These are phyloP conservation scores for Drosophila kambysellisi DNA, from an alignment of 2,888 invertebrate species.

Conservation along the genomic window DNA sequence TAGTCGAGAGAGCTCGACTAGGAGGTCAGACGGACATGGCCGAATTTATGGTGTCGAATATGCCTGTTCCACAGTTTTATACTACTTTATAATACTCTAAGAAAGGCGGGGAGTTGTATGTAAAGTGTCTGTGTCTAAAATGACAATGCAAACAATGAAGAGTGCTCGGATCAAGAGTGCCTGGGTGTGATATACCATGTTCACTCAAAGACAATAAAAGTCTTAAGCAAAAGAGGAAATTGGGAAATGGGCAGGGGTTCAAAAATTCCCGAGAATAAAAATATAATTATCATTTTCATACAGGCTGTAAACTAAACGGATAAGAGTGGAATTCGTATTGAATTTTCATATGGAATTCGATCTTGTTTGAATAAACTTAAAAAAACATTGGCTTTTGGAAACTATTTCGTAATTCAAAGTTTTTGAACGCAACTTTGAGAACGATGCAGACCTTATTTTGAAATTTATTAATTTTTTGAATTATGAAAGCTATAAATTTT, in stretches of 20 bases:
- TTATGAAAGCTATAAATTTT: too few relatives aligned
- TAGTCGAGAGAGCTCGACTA: neutral
- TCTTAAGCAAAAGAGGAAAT: neutral
- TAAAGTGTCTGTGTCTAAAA: slow-evolving; percentile 19
- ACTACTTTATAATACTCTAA: neutral
- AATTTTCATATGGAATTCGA: neutral
- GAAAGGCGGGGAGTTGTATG: slow-evolving; percentile 17
- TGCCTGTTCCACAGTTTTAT: neutral
- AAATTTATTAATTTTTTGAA: too few relatives aligned
- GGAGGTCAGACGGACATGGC: neutral
- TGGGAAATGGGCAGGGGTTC: neutral
- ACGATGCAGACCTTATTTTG: too few relatives aligned
- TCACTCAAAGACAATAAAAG: neutral
- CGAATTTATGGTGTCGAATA: neutral
- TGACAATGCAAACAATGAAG: slow-evolving; percentile 43
- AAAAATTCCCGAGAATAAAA: too few relatives aligned
- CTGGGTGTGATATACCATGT: slow-evolving; percentile 30
- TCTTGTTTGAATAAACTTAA: neutral
- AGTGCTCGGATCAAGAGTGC: slow-evolving; percentile 44
- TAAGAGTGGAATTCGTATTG: neutral
- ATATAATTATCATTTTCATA: neutral
- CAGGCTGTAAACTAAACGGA: neutral
- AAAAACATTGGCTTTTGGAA: neutral
- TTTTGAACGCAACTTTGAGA: neutral
- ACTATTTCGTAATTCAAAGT: neutral